Base-by-base conservation (phyloP, 2,888 invertebrate genomes). In the Spisula solida region DNA sequence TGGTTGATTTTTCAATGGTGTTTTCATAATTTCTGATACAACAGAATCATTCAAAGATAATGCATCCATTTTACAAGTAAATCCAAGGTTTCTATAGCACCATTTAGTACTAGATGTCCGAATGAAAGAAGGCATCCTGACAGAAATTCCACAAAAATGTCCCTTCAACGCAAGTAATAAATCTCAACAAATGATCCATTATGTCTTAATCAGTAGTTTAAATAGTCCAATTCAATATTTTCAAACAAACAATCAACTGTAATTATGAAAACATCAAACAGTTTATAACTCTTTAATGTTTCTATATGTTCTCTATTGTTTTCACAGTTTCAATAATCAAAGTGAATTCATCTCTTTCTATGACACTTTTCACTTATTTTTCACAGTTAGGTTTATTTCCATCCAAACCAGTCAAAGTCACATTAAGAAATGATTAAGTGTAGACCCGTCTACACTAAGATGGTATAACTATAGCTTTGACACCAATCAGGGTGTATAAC, bases 11-110 rank as follows among this genome's bases (percentile, higher is more conserved):
- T 81, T 85, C 41, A 41, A 82, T 78, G 86, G 87, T 56, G 89
- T 81, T 87, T 89, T 89, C 89, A 89, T 89, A 41, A 34, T 82
- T 55, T 81, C 81, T 79, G 47, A 41, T 25, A 51, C 51, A 34
- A 48, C 78, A 79, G 78, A 56, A 79, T 79, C 78, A 78, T 79
- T 79, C 10, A 56, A 20, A 51, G 83, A 48, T 83, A 56, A 78
- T 78, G 80, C 80, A 83, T 89, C 88, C 88, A 89, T 89, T 70
- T 83, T 89, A 83, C 34, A 60, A 47, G 51, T 60, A 82, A 79
- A 55, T 79, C 60, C 75, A 81, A 47, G 48, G 55, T 85, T 56
- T 14, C 47, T 86, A 66, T 51, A 48, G 14, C 60, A 82, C 85
- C 88, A 85, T 82, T 81, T 84, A 48, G 75, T 31, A 25, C 85